A percentile compares a stretch with the other conserved stretches of the same genome.
Conservation (phyloP, 2,888 invertebrate genomes). For the Scaptomyza caliginosa region DNA sequence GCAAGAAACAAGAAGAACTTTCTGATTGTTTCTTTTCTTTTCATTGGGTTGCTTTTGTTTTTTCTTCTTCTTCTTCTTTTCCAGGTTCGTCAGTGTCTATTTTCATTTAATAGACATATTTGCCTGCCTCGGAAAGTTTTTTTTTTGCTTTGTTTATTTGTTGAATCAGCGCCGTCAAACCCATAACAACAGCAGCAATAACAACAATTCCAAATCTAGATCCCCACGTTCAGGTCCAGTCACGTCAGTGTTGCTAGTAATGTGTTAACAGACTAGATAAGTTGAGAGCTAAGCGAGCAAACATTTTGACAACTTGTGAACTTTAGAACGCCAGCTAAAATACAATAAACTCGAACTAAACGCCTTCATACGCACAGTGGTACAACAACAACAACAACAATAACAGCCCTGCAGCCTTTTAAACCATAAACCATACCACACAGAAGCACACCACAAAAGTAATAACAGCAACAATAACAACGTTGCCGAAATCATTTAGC, state of each 20-base stretch:
- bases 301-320: constrained; percentile 82
- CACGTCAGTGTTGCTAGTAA: constrained; percentile 53
- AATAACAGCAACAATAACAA: constrained; percentile 18
- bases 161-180: constrained; percentile 76
- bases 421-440: constrained; percentile 68
- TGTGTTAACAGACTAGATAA: constrained; percentile 75
- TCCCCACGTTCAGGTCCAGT: constrained; percentile 14
- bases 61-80: constrained; percentile 24
- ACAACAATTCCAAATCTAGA: constrained; percentile 8
- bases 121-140: constrained; percentile 52
- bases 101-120: constrained; percentile 75
- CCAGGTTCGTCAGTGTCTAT: constrained; percentile 68
- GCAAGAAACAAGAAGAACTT: constrained; percentile 34
- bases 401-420: constrained; percentile 33
- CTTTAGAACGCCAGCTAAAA: constrained; percentile 59
- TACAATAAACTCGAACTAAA: not conserved
- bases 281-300: constrained; percentile 50
- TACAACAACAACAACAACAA: constrained; percentile 2
- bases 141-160: constrained; percentile 72
- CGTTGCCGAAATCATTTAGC: constrained; percentile 55
- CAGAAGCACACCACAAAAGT: too few relatives aligned
- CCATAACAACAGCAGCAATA: constrained; percentile 35
- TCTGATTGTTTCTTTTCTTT: constrained; percentile 22
- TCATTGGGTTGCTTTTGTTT: too few relatives aligned
- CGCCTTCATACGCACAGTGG: constrained; percentile 42